A percentile compares a stretch with the other conserved stretches of the same genome.
Evolutionary conservation across 2,888 invertebrate species (phyloP).

Genomic region (Dicyrtoma fusca): DNA sequence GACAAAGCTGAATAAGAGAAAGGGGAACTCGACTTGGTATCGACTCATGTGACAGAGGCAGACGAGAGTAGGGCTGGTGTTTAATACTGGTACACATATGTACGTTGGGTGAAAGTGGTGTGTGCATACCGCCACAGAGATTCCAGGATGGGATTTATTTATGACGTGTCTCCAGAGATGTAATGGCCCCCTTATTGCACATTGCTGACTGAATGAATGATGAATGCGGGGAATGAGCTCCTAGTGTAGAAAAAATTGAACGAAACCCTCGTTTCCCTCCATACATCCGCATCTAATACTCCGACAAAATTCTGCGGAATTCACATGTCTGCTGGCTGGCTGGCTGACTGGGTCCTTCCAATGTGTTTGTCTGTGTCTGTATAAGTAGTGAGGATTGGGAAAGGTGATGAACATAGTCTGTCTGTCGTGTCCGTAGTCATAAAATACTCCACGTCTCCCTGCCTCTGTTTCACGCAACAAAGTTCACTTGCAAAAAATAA

Average conservation of each 20-base stretch:
- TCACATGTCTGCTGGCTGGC: too few relatives aligned
- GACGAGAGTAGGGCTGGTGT: background rate
- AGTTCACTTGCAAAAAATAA: slow-evolving; percentile 11
- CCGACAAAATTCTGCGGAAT: background rate
- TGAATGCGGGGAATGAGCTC: slow-evolving; percentile 39
- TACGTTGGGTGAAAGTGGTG: too few relatives aligned
- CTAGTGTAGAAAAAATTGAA: slow-evolving; percentile 12
- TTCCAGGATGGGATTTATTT: slow-evolving; percentile 34
- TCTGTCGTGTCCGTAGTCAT: slow-evolving; percentile 10
- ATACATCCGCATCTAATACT: slow-evolving; percentile 13
- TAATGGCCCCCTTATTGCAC: slow-evolving; percentile 41
- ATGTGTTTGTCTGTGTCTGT: background rate
- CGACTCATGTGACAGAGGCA: background rate
- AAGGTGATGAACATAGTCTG: slow-evolving; percentile 18
- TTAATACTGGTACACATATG: background rate
- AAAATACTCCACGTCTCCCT: slow-evolving; percentile 18
- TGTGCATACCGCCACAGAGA: background rate
- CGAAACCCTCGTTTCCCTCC: too few relatives aligned
- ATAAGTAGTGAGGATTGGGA: background rate
- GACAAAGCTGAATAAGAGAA: too few relatives aligned
- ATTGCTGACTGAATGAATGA: slow-evolving; percentile 43
- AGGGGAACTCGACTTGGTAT: background rate
- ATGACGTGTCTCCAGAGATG: slow-evolving; percentile 41
- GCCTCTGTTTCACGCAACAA: slow-evolving; percentile 16
- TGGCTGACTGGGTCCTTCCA: too few relatives aligned